A percentile compares a stretch with the other conserved stretches of the same genome.
Conservation (phyloP, 2,888 invertebrate species). For the Caenorhabditis drosophilae region DNA sequence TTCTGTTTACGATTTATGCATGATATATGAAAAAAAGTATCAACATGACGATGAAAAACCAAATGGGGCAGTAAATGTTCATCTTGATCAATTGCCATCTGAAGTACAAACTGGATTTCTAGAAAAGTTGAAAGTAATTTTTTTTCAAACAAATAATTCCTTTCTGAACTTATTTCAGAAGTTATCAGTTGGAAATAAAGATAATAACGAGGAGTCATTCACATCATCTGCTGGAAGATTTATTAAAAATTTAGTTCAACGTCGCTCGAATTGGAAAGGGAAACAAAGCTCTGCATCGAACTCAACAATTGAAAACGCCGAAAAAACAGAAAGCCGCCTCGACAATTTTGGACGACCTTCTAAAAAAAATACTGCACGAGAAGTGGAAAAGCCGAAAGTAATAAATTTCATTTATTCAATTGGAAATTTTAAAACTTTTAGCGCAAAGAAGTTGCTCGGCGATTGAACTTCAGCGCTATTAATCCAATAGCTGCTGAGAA, state of each 20-base stretch:
- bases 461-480: neutral
- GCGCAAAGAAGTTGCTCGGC: slow-evolving; percentile 15
- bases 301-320: neutral
- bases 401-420: neutral
- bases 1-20: slow-evolving; percentile 22
- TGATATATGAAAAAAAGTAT: neutral
- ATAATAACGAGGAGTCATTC: neutral
- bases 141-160: neutral
- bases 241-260: slow-evolving; percentile 3
- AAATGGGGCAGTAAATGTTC: slow-evolving; percentile 16
- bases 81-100: slow-evolving; percentile 17
- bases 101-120: slow-evolving; percentile 32
- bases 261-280: slow-evolving; percentile 2
- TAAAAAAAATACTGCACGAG: slow-evolving; percentile 11
- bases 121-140: slow-evolving; percentile 20
- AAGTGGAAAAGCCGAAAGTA: neutral
- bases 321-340: slow-evolving; percentile 5
- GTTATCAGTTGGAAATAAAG: slow-evolving; percentile 15
- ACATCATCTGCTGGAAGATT: too few species aligned
- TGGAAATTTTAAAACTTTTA: slow-evolving; percentile 2
- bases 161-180: neutral
- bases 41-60: neutral
- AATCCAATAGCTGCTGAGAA: neutral
- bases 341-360: too few species aligned
- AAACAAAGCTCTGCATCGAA: slow-evolving; percentile 10